phyloP scores from a whole-genome alignment of 2,888 invertebrate species.

The Euspilapteryx auroguttella region DNA sequence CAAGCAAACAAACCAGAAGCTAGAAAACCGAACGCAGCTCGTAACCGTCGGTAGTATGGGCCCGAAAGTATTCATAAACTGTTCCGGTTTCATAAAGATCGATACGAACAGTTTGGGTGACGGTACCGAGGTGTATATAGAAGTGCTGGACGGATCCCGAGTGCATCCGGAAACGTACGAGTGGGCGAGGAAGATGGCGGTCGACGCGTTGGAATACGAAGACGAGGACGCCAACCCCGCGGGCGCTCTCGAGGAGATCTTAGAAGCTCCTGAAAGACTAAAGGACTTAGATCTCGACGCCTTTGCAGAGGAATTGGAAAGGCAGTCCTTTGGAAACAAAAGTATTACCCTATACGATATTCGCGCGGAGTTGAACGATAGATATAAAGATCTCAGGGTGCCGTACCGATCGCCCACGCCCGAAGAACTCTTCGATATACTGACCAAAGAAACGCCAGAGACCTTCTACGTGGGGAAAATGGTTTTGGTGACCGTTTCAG shows the following conservation, averaged over 20 bases:
- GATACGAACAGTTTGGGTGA: constrained; percentile 95
- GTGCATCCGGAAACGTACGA: constrained; percentile 99
- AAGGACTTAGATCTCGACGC: constrained; percentile 98
- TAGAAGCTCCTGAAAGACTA: constrained; percentile 91
- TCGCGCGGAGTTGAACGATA: constrained; percentile 89
- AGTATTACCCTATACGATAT: constrained; percentile 97
- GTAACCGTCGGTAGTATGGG: constrained; percentile 97
- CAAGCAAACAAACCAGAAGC: constrained; percentile 86
- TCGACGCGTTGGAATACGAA: constrained; percentile 97
- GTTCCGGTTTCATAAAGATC: constrained; percentile 98
- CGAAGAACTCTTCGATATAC: constrained; percentile 90
- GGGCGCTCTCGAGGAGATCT: constrained; percentile 94
- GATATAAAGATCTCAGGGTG: constrained; percentile 88
- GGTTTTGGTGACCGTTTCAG: constrained; percentile 77
- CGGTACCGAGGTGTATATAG: constrained; percentile 91
- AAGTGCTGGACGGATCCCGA: constrained; percentile 94
- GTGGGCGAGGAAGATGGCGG: constrained; percentile 99
- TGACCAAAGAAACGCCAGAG: constrained; percentile 95
- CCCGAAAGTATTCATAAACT: constrained; percentile 97
- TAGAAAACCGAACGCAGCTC: constrained; percentile 93
- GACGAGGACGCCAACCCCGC: constrained; percentile 97
- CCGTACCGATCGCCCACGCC: constrained; percentile 77
- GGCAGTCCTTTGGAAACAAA: constrained; percentile 87
- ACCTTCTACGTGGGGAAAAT: constrained; percentile 90
- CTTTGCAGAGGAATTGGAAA: constrained; percentile 94